These are phyloP conservation scores for Triplophysa rosa DNA, from an alignment of 2,113 vertebrate species.

Conservation along the genomic window DNA sequence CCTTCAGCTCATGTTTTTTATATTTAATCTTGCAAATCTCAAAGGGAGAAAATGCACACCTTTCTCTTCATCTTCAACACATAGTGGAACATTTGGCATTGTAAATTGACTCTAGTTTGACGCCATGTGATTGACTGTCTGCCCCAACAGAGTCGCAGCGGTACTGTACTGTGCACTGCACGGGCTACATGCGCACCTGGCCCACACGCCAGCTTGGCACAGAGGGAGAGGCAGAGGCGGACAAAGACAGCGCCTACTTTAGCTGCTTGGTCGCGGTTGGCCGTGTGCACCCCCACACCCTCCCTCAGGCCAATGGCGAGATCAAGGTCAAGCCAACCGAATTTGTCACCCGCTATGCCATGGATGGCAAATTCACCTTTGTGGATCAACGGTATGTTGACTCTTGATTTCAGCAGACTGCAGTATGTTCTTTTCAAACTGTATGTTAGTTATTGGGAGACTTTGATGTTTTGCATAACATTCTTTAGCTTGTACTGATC, in stretches of 20 bases:
- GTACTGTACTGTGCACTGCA: constrained; percentile 89
- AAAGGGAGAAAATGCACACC: background rate
- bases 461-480: too few species aligned
- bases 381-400: constrained; percentile 85
- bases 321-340: constrained; percentile 83
- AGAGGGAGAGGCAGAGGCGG: constrained; percentile 79
- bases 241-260: constrained; percentile 81
- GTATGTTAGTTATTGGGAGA: too few species aligned
- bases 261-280: constrained; percentile 89
- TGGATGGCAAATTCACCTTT: constrained; percentile 92
- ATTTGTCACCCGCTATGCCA: constrained; percentile 85
- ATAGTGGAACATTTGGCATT: constrained; percentile 1
- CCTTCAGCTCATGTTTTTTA: background rate
- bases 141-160: constrained; percentile 78
- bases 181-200: constrained; percentile 89
- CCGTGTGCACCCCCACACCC: constrained; percentile 77
- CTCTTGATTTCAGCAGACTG: too few species aligned
- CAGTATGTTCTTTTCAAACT: too few species aligned
- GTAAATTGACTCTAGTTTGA: background rate
- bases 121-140: background rate
- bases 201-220: constrained; percentile 78
- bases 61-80: background rate
- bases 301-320: constrained; percentile 79
- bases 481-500: too few species aligned
- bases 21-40: constrained; percentile 4